These are phyloP conservation scores for Trichogramma dendrolimi DNA, from an alignment of 2,888 invertebrate genomes.

Conservation along the genomic window DNA sequence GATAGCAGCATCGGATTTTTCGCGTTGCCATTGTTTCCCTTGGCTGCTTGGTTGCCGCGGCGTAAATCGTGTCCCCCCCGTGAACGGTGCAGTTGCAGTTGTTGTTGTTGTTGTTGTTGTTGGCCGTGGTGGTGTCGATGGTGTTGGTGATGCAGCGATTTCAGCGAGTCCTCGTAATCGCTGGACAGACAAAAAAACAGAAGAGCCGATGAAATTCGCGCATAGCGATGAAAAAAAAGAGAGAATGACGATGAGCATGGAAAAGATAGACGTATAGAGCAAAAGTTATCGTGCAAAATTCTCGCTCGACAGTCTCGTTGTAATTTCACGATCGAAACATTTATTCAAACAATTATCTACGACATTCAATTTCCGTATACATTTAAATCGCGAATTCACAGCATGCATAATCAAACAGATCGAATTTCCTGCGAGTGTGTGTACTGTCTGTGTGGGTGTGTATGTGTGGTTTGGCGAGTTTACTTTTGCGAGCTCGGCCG, in stretches of 20 bases:
- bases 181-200: conserved; percentile 48
- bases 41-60: conserved; percentile 41
- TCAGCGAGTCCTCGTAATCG: conserved; percentile 78
- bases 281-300: too few species aligned
- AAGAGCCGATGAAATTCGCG: conserved; percentile 7
- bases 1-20: conserved; percentile 28
- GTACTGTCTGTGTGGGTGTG: too few species aligned
- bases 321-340: too few species aligned
- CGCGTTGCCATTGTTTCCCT: conserved; percentile 19
- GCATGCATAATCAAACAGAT: too few species aligned
- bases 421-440: too few species aligned
- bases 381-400: too few species aligned
- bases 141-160: conserved; percentile 59
- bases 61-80: conserved; percentile 41
- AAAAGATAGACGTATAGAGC: too few species aligned
- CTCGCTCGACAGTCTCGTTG: too few species aligned
- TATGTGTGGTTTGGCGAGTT: conserved; percentile 9
- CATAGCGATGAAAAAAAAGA: too few species aligned
- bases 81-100: conserved; percentile 38
- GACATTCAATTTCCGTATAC: too few species aligned
- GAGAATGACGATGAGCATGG: too few species aligned
- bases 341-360: too few species aligned
- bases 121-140: conserved; percentile 40
- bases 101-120: conserved; percentile 17
- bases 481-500: conserved; percentile 22